Percentiles rank a stretch among this genome's conserved stretches.
These are phyloP conservation scores for Sigmodon hispidus DNA, from an alignment of 2,113 vertebrate species.

Conservation along the genomic window DNA sequence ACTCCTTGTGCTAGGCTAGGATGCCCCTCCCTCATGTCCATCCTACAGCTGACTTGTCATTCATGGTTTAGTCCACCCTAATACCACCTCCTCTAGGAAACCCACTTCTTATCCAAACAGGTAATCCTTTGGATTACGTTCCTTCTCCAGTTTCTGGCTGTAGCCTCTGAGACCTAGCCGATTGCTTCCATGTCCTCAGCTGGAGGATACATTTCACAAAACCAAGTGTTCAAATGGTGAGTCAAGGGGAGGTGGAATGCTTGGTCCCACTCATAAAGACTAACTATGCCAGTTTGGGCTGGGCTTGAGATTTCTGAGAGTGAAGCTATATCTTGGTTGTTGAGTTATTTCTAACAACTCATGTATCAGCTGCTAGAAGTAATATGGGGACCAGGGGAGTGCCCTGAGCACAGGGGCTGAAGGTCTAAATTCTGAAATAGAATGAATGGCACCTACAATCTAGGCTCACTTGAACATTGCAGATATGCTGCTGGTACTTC, in stretches of 20 bases:
- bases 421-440: not conserved
- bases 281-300: not conserved
- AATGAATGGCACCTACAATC: not conserved
- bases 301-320: constrained; percentile 23
- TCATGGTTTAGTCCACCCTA: not conserved
- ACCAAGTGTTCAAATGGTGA: not conserved
- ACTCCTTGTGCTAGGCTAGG: not conserved
- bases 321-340: not conserved
- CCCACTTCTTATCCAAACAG: not conserved
- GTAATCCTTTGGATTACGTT: not conserved
- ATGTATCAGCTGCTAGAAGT: not conserved
- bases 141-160: not conserved
- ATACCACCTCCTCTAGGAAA: not conserved
- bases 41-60: not conserved
- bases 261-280: not conserved
- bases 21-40: not conserved
- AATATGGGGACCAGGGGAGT: not conserved
- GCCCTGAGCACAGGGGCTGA: not conserved
- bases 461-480: not conserved
- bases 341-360: constrained; percentile 4
- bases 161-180: not conserved
- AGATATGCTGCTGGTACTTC: too few relatives aligned
- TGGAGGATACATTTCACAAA: not conserved
- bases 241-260: too few relatives aligned
- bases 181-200: not conserved